A percentile compares a stretch with the other conserved stretches of the same genome.
These are phyloP conservation scores for Polydesmus complanatus DNA, from an alignment of 2,888 invertebrate species.

Conservation along the genomic window DNA sequence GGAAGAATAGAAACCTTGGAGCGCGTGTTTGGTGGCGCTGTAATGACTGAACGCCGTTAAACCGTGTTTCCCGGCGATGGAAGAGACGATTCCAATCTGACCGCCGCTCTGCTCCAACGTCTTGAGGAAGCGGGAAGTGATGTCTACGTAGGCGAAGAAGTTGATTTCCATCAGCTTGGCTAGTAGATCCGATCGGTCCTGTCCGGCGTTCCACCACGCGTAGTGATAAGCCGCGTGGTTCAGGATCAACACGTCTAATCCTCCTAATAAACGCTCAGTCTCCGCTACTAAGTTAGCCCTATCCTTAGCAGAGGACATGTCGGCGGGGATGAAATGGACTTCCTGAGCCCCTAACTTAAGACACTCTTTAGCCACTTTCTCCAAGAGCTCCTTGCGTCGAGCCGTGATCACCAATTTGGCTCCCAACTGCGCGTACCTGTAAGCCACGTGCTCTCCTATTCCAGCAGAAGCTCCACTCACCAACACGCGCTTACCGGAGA, in stretches of 20 bases:
- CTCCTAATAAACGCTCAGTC: background rate
- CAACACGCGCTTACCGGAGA: no score
- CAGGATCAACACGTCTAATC: background rate
- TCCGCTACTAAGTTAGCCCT: background rate
- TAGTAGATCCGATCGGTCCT: background rate
- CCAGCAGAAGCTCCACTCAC: constrained; percentile 4
- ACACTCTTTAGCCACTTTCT: background rate
- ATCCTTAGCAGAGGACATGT: background rate
- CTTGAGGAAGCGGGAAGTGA: background rate
- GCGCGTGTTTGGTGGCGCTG: constrained; percentile 5
- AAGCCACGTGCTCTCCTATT: background rate
- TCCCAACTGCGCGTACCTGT: background rate
- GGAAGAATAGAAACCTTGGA: constrained; percentile 13
- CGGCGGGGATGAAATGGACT: background rate
- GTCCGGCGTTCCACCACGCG: background rate
- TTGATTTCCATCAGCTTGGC: constrained; percentile 7
- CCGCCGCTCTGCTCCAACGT: constrained; percentile 5
- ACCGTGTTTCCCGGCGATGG: constrained; percentile 1
- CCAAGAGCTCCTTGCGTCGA: background rate
- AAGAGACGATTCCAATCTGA: constrained; percentile 8
- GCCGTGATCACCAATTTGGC: background rate
- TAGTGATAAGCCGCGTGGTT: background rate
- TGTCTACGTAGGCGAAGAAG: constrained; percentile 10
- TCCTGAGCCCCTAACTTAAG: background rate
- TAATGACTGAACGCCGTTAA: background rate